Evolutionary conservation across 1,140 invertebrate genomes (phyloP).

Genomic region (Procambarus clarkii): DNA sequence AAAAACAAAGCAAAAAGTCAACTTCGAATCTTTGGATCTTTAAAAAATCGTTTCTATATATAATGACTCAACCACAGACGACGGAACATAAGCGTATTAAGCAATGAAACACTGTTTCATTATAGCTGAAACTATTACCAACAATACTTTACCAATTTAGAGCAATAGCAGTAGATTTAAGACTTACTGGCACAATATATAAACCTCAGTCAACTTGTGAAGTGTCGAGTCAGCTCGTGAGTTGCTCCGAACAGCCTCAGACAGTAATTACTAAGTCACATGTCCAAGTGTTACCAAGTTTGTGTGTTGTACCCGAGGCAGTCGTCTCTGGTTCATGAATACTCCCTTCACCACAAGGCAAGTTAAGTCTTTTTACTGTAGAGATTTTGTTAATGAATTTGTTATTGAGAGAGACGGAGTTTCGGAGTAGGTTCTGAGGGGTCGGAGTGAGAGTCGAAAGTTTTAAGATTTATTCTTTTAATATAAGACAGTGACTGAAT

Average conservation of each 20-base stretch:
- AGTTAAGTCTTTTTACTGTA: neutral
- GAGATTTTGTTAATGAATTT: neutral
- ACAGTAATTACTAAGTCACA: constrained; percentile 8
- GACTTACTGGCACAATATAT: neutral
- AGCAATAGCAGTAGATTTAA: neutral
- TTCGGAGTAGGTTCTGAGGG: too few relatives aligned
- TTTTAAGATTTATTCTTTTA: constrained; percentile 1
- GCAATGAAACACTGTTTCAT: neutral
- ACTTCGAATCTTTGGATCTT: too few relatives aligned
- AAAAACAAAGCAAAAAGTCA: too few relatives aligned
- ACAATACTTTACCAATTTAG: neutral
- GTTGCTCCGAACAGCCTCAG: neutral
- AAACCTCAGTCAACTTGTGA: neutral
- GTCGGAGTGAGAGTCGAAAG: neutral
- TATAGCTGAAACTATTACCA: too few relatives aligned
- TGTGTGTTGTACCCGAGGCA: neutral
- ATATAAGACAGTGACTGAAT: neutral
- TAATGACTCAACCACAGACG: too few relatives aligned
- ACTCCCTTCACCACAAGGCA: neutral
- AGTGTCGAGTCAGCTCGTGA: neutral
- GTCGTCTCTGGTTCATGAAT: neutral
- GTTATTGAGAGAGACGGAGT: neutral
- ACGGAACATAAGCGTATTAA: neutral
- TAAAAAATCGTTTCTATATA: too few relatives aligned
- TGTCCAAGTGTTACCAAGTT: constrained; percentile 35